Conservation (phyloP, 2,888 invertebrate genomes). For the Macaria notata region DNA sequence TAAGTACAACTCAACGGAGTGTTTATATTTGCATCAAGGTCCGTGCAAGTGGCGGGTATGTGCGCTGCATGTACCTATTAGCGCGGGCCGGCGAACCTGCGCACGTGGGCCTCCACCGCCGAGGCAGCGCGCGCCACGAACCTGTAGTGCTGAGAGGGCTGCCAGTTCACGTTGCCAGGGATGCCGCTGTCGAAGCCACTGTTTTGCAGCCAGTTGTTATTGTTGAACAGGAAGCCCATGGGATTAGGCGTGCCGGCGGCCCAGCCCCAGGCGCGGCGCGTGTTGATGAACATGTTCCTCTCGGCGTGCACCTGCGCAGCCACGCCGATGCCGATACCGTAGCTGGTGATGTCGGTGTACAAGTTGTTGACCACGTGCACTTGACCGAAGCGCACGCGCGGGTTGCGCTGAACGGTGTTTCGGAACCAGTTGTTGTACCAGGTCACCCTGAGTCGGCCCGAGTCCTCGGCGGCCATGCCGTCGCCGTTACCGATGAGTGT, state of each 20-base stretch:
- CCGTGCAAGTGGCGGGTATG: too few species aligned
- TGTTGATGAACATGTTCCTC: conserved; percentile 24
- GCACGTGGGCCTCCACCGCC: conserved; percentile 13
- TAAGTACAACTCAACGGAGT: too few species aligned
- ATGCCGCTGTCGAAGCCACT: too few species aligned
- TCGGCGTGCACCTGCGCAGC: conserved; percentile 21
- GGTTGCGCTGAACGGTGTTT: conserved; percentile 24
- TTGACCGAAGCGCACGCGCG: conserved; percentile 26
- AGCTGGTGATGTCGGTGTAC: conserved; percentile 22
- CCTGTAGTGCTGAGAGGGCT: conserved; percentile 7
- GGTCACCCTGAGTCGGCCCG: conserved; percentile 17
- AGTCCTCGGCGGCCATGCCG: conserved; percentile 15
- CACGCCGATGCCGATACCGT: conserved; percentile 22
- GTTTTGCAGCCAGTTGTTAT: conserved; percentile 22
- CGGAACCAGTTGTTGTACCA: conserved; percentile 27
- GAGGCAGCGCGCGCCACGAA: neutral
- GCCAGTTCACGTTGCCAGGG: conserved; percentile 6
- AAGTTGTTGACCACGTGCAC: conserved; percentile 31
- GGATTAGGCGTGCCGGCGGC: conserved; percentile 2
- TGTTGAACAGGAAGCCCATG: conserved; percentile 7
- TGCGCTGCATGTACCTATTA: neutral
- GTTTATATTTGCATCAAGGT: too few species aligned
- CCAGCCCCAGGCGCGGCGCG: conserved; percentile 18
- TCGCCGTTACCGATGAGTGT: conserved; percentile 27
- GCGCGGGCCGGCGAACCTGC: conserved; percentile 9